Conservation (phyloP, 2,113 vertebrate species). For the Syrrhaptes paradoxus region DNA sequence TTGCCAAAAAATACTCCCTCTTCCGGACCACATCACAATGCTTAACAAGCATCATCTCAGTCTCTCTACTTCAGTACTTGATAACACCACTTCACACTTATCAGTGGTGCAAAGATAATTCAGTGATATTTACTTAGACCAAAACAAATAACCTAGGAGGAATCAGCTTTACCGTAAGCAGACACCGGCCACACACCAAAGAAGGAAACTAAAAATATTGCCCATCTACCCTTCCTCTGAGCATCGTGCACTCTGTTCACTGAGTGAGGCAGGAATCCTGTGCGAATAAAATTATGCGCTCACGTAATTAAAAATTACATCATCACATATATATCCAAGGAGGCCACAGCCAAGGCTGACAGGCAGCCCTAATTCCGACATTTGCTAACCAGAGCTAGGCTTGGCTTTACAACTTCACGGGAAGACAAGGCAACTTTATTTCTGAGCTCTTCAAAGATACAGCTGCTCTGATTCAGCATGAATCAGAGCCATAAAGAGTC, state of each 20-base stretch:
- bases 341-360: neutral
- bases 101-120: neutral
- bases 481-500: slow-evolving; percentile 30
- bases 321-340: accelerated
- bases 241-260: neutral
- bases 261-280: neutral
- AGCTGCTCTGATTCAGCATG: slow-evolving; percentile 38
- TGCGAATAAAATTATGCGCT: neutral
- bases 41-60: neutral
- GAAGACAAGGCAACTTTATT: neutral
- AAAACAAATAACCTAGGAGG: neutral
- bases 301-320: neutral
- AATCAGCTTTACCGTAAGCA: neutral
- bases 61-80: neutral
- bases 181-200: neutral
- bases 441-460: neutral
- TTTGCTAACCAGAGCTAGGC: neutral
- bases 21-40: neutral
- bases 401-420: neutral
- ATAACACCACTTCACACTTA: neutral
- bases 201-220: neutral
- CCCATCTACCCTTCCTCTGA: neutral
- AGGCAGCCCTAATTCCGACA: neutral
- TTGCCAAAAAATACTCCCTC: neutral
- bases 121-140: neutral